Evolutionary conservation across 2,888 invertebrate genomes (phyloP).

Genomic region (Leucozona laternaria): DNA sequence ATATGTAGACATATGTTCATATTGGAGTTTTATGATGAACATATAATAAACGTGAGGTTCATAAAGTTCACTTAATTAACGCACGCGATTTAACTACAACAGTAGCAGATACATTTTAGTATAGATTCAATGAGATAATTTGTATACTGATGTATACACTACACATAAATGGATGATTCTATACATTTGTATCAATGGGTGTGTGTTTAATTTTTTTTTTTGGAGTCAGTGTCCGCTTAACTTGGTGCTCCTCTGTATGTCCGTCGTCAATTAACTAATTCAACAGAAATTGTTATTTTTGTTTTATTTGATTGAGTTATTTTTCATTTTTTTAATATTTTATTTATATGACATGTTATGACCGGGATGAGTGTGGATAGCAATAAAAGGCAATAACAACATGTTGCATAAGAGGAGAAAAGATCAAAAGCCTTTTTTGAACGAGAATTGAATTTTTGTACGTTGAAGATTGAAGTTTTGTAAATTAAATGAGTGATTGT

Average conservation of each 20-base stretch:
- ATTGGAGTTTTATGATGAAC: constrained; percentile 18
- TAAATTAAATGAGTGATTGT: constrained; percentile 11
- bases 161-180: neutral
- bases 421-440: neutral
- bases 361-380: constrained; percentile 27
- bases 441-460: neutral
- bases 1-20: neutral
- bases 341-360: constrained; percentile 36
- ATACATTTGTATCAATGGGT: constrained; percentile 2
- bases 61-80: constrained; percentile 76
- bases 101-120: constrained; percentile 60
- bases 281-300: constrained; percentile 57
- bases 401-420: constrained; percentile 25
- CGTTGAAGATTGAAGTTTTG: neutral
- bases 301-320: constrained; percentile 38
- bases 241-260: constrained; percentile 59
- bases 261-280: constrained; percentile 71
- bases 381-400: constrained; percentile 34
- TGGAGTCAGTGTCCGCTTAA: constrained; percentile 74
- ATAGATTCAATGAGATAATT: constrained; percentile 69
- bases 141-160: constrained; percentile 44
- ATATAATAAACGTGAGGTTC: constrained; percentile 68
- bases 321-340: constrained; percentile 7
- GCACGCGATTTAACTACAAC: constrained; percentile 66
- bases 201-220: constrained; percentile 25